A percentile compares a stretch with the other conserved stretches of the same genome.
Conservation (phyloP, 2,797 vertebrate genomes). For the Xerus rutilus region DNA sequence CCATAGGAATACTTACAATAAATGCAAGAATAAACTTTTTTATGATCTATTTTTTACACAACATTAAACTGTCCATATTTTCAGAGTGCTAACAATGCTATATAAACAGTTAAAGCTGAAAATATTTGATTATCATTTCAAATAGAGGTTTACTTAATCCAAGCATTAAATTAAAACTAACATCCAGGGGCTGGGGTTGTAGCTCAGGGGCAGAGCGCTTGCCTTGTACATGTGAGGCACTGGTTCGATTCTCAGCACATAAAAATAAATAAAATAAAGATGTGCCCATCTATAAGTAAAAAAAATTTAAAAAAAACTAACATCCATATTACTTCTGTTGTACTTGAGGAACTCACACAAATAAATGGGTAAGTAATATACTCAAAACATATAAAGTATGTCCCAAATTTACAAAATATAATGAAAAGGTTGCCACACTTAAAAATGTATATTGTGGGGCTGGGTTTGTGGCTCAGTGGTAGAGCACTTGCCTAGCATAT, state of each 20-base stretch:
- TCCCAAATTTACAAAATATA: conserved; percentile 53
- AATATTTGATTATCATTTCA: conserved; percentile 57
- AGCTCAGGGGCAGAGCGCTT: too few species aligned
- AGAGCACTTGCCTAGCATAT: too few species aligned
- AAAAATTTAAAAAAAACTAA: too few species aligned
- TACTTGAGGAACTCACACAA: conserved; percentile 60
- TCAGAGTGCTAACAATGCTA: conserved; percentile 34
- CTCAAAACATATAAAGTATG: conserved; percentile 67
- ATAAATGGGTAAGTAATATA: conserved; percentile 69
- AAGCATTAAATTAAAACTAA: conserved; percentile 75
- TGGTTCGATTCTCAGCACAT: too few species aligned
- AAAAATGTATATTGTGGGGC: too few species aligned
- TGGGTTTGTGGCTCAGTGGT: too few species aligned
- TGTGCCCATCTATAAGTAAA: too few species aligned
- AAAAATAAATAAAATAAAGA: too few species aligned
- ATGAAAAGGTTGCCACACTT: neutral
- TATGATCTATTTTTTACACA: conserved; percentile 50
- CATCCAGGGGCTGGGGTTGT: neutral
- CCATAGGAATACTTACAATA: conserved; percentile 15
- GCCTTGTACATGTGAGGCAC: too few species aligned
- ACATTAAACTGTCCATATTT: conserved; percentile 46
- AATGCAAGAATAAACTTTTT: conserved; percentile 52
- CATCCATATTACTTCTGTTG: conserved; percentile 62
- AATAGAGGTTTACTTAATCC: conserved; percentile 61
- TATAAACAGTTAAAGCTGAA: conserved; percentile 64